A percentile compares a stretch with the other conserved stretches of the same genome.
These are phyloP conservation scores for Myocastor coypus DNA, from an alignment of 2,113 vertebrate species.

Conservation along the genomic window DNA sequence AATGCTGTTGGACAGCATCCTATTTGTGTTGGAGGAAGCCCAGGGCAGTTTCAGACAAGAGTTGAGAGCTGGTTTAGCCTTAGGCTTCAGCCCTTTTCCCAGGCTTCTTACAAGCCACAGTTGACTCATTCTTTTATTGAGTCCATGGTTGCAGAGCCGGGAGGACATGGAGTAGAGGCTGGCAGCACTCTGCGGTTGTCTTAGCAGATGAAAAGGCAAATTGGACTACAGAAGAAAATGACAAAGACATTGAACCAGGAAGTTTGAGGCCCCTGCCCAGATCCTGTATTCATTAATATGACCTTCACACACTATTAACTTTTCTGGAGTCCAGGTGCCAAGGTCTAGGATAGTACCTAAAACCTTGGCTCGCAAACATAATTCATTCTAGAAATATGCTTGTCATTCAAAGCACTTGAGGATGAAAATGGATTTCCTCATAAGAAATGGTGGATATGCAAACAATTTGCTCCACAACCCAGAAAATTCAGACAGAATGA, in stretches of 20 bases:
- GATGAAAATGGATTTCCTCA: not conserved
- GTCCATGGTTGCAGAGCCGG: not conserved
- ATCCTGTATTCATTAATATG: not conserved
- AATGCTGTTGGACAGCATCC: slow-evolving; percentile 5
- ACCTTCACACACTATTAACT: not conserved
- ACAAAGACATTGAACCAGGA: not conserved
- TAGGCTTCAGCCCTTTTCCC: slow-evolving; percentile 20
- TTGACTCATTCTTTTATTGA: not conserved
- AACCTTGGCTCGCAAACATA: not conserved
- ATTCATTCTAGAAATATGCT: not conserved
- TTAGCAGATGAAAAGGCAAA: not conserved
- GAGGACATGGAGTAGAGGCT: not conserved
- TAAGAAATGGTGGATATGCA: not conserved
- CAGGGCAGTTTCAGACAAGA: slow-evolving; percentile 1
- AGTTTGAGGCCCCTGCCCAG: not conserved
- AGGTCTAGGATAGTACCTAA: not conserved
- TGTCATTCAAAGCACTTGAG: not conserved
- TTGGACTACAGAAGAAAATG: not conserved
- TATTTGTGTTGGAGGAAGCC: slow-evolving; percentile 42
- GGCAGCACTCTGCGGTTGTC: not conserved
- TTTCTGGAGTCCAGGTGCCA: not conserved
- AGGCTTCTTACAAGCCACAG: not conserved
- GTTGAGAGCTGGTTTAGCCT: not conserved
- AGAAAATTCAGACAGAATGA: not conserved
- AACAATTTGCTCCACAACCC: not conserved